Percentiles rank a stretch among this genome's conserved stretches.
These are phyloP conservation scores for Origma solitaria DNA, from an alignment of 2,113 vertebrate genomes.

Conservation along the genomic window DNA sequence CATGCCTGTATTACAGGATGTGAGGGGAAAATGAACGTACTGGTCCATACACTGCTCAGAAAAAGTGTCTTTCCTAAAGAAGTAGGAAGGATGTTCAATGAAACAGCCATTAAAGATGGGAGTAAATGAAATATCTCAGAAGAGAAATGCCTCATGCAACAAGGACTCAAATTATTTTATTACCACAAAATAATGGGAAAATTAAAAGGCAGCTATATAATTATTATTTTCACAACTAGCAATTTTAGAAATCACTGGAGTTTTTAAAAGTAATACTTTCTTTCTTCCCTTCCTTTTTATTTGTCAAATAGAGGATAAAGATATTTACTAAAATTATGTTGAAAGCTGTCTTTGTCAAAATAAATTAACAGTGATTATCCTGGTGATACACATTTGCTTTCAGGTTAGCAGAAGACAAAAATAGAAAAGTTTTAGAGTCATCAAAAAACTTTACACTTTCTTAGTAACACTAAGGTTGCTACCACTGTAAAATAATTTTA, in stretches of 20 bases:
- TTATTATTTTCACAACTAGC: background rate
- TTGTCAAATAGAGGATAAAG: background rate
- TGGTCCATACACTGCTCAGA: background rate
- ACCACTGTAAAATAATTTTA: background rate
- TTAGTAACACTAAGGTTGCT: background rate
- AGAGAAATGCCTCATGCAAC: background rate
- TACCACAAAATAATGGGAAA: background rate
- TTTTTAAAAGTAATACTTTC: background rate
- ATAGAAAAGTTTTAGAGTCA: background rate
- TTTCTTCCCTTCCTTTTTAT: background rate
- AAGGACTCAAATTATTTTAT: background rate
- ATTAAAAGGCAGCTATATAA: background rate
- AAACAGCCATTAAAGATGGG: background rate
- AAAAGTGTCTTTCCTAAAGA: background rate
- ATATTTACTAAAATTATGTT: background rate
- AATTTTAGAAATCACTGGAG: background rate
- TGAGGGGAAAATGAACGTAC: background rate
- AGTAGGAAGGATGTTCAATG: background rate
- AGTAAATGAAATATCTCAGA: background rate
- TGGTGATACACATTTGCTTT: background rate
- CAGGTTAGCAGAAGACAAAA: background rate
- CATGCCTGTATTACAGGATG: background rate
- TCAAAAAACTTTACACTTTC: background rate
- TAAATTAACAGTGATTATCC: background rate
- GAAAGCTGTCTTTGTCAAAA: background rate